Percentiles rank a stretch among this genome's conserved stretches.
Evolutionary conservation across 2,113 vertebrate species (phyloP).

Genomic region (Dicaeum eximium): DNA sequence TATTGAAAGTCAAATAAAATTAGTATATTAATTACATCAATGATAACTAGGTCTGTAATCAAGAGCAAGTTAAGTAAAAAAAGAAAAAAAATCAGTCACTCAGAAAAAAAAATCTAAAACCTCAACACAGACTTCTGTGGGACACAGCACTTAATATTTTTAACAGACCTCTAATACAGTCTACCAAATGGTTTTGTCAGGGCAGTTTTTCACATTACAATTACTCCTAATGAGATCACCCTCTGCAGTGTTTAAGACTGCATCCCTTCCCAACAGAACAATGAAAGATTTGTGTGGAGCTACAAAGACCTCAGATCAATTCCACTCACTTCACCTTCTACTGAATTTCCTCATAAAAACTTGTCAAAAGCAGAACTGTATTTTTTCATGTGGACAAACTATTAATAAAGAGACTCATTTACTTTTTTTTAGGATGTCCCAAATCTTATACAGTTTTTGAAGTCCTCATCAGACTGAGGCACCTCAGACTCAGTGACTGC

Average conservation of each 20-base stretch:
- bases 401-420: neutral
- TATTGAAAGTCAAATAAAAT: neutral
- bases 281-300: conserved; percentile 9
- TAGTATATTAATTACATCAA: neutral
- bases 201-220: conserved; percentile 39
- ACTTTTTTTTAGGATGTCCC: neutral
- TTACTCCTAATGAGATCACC: conserved; percentile 52
- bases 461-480: neutral
- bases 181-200: neutral
- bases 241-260: neutral
- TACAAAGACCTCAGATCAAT: neutral
- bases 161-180: conserved; percentile 41
- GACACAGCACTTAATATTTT: conserved; percentile 27
- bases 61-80: neutral
- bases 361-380: neutral
- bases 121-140: neutral
- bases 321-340: neutral
- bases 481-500: neutral
- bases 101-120: neutral
- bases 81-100: neutral
- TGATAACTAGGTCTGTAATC: neutral
- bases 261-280: neutral
- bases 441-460: neutral
- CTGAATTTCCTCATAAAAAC: neutral
- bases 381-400: neutral